phyloP scores from a whole-genome alignment of 2,113 vertebrate species.

The Anolis carolinensis region DNA sequence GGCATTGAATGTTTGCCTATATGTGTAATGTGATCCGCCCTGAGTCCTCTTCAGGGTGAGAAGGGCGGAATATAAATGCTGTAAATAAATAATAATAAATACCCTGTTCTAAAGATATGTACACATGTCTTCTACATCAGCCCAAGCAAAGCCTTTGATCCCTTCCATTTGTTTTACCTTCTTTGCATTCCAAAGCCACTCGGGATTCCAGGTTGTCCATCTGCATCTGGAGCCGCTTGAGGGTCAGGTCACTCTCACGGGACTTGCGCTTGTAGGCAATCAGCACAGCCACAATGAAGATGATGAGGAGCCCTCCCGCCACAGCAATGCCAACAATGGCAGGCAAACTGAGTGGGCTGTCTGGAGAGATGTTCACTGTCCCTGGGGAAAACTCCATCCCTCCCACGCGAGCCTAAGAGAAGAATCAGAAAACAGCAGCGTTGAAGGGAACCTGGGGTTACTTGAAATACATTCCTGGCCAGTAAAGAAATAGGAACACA shows the following conservation, averaged over 20 bases:
- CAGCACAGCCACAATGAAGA: slow-evolving; percentile 95
- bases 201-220: slow-evolving; percentile 99
- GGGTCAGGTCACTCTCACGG: slow-evolving; percentile 93
- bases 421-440: background rate
- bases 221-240: slow-evolving; percentile 98
- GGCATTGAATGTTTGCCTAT: too few species aligned
- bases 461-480: too few species aligned
- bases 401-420: slow-evolving; percentile 89
- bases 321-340: slow-evolving; percentile 96
- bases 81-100: too few species aligned
- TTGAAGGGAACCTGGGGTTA: too few species aligned
- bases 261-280: slow-evolving; percentile 99
- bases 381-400: slow-evolving; percentile 96
- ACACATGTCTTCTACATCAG: too few species aligned
- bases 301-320: slow-evolving; percentile 91
- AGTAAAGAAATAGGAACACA: too few species aligned
- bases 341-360: slow-evolving; percentile 95
- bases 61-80: too few species aligned
- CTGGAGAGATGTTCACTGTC: slow-evolving; percentile 94
- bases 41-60: too few species aligned
- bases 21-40: too few species aligned
- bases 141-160: too few species aligned
- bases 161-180: slow-evolving; percentile 77
- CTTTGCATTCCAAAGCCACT: slow-evolving; percentile 97
- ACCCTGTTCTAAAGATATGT: too few species aligned